Conservation (phyloP, 2,113 vertebrate genomes). For the Paralichthys olivaceus region DNA sequence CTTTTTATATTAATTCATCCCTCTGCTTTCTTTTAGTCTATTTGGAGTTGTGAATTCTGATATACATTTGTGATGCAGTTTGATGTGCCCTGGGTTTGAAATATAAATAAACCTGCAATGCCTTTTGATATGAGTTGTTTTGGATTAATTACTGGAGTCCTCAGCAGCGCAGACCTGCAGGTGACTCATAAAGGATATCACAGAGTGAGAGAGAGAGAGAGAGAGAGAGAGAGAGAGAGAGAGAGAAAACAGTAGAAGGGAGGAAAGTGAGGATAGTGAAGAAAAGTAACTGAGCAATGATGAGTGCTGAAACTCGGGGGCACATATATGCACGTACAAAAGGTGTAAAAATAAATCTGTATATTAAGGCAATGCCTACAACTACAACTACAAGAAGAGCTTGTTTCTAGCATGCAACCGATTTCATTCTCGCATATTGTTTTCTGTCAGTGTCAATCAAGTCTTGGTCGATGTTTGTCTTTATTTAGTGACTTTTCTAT, state of each 20-base stretch:
- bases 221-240: too few relatives aligned
- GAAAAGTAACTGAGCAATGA: constrained; percentile 33
- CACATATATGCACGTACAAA: constrained; percentile 15
- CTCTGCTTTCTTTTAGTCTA: not conserved
- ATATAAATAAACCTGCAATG: constrained; percentile 48
- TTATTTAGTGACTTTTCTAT: not conserved
- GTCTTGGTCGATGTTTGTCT: not conserved
- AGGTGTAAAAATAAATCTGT: constrained; percentile 27
- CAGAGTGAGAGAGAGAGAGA: not conserved
- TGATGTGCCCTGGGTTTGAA: constrained; percentile 30
- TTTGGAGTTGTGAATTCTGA: constrained; percentile 17
- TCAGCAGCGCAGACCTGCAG: constrained; percentile 38
- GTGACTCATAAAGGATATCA: constrained; percentile 62
- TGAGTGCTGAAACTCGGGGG: constrained; percentile 24
- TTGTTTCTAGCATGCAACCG: not conserved
- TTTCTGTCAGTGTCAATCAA: constrained; percentile 26
- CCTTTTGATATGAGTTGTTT: constrained; percentile 38
- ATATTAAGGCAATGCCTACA: not conserved
- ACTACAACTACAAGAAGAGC: constrained; percentile 4
- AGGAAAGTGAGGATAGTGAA: constrained; percentile 6
- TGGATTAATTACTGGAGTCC: constrained; percentile 49
- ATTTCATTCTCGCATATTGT: constrained; percentile 11
- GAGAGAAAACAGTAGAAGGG: constrained; percentile 8
- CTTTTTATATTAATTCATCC: not conserved
- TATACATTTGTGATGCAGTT: constrained; percentile 12